Conservation (phyloP, 92 coral and sea anemone species). For the Nematostella vectensis region DNA sequence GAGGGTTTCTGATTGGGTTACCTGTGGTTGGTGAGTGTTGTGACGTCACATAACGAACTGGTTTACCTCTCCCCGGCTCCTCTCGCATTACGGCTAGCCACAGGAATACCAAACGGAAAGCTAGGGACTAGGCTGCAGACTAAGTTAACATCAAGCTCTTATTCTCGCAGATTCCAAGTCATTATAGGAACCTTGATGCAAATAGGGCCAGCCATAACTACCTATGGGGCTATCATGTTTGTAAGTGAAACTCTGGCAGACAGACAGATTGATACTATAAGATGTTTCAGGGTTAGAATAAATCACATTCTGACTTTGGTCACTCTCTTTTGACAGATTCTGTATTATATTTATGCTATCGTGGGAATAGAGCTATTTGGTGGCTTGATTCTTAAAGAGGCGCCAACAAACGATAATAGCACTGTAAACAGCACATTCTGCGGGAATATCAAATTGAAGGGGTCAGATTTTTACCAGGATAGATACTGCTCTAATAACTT, state of each 20-base stretch:
- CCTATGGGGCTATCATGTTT: conserved; percentile 81
- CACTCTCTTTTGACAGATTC: conserved; percentile 29
- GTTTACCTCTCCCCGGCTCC: too few relatives aligned
- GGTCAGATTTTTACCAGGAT: conserved; percentile 70
- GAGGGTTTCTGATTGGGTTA: too few relatives aligned
- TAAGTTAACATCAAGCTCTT: too few relatives aligned
- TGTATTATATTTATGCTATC: conserved; percentile 79
- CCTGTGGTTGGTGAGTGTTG: too few relatives aligned
- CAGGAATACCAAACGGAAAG: too few relatives aligned
- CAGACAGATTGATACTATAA: too few relatives aligned
- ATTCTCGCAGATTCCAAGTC: conserved; percentile 86
- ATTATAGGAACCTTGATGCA: conserved; percentile 88
- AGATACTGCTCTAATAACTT: conserved; percentile 91
- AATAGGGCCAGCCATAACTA: conserved; percentile 89
- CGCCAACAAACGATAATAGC: conserved; percentile 48
- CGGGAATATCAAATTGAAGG: conserved; percentile 72
- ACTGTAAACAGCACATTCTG: conserved; percentile 51
- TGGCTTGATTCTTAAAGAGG: conserved; percentile 39
- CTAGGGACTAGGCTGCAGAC: too few relatives aligned
- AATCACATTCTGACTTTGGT: too few relatives aligned
- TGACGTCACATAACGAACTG: too few relatives aligned
- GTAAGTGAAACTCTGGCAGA: too few relatives aligned
- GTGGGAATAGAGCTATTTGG: conserved; percentile 89
- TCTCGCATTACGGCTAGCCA: too few relatives aligned
- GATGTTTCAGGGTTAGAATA: too few relatives aligned